Conservation (phyloP, 2,888 invertebrate species). For the Heliconius cydno region DNA sequence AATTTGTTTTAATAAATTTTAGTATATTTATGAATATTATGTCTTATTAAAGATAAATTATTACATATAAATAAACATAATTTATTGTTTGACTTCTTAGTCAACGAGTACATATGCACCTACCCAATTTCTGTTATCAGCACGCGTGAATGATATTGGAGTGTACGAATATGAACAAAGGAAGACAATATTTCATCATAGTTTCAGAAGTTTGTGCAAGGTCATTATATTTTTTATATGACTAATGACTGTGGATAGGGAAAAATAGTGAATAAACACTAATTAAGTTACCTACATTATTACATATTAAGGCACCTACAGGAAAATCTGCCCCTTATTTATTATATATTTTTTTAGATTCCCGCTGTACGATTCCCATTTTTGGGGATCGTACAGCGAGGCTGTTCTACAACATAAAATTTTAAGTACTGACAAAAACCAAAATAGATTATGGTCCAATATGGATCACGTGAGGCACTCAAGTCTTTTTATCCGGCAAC, state of each 20-base stretch:
- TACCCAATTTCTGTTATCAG: constrained; percentile 6
- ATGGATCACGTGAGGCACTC: not conserved
- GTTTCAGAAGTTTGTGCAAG: not conserved
- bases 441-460: not conserved
- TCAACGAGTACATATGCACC: not conserved
- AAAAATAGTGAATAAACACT: not conserved
- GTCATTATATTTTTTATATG: not conserved
- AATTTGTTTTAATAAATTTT: too few species aligned
- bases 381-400: too few species aligned
- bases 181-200: constrained; percentile 17
- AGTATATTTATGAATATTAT: too few species aligned
- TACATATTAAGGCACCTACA: too few species aligned
- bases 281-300: too few species aligned
- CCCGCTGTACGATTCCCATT: too few species aligned
- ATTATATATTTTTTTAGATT: not conserved
- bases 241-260: not conserved
- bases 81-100: not conserved
- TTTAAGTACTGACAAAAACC: not conserved
- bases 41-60: too few species aligned
- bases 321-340: not conserved
- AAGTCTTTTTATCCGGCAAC: too few species aligned
- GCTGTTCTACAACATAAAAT: too few species aligned
- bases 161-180: not conserved
- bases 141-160: not conserved
- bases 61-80: too few species aligned